Evolutionary conservation across 2,888 invertebrate species (phyloP).

Genomic region (Eupithecia tripunctaria): DNA sequence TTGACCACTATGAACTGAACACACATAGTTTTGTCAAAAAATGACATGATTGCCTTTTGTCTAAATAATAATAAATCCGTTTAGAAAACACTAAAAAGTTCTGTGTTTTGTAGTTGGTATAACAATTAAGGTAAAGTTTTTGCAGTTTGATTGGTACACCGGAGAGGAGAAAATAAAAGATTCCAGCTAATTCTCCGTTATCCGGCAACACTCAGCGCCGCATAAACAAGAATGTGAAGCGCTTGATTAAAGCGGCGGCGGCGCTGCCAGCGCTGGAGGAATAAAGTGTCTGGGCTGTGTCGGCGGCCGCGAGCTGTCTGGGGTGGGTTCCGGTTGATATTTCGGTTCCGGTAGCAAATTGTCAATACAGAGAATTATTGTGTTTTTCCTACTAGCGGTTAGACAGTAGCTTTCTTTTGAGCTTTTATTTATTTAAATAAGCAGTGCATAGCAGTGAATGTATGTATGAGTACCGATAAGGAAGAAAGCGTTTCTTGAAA

Average conservation of each 20-base stretch:
- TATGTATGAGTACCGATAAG: neutral
- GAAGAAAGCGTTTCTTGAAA: neutral
- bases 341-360: neutral
- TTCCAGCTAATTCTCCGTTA: neutral
- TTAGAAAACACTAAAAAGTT: neutral
- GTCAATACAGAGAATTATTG: neutral
- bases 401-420: neutral
- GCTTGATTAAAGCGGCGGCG: conserved; percentile 1
- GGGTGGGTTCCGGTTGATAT: neutral
- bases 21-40: too few species aligned
- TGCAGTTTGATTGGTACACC: neutral
- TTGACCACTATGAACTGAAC: too few species aligned
- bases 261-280: neutral
- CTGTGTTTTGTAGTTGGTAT: neutral
- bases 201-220: neutral
- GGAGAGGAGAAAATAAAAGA: neutral
- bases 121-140: neutral
- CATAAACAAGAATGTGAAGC: conserved; percentile 9
- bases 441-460: too few species aligned
- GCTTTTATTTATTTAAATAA: too few species aligned
- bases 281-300: neutral
- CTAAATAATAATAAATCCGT: neutral
- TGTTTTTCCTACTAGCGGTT: neutral
- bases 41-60: too few species aligned
- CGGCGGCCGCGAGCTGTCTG: neutral